Evolutionary conservation across 2,113 vertebrate species (phyloP).

Genomic region (Passer domesticus): DNA sequence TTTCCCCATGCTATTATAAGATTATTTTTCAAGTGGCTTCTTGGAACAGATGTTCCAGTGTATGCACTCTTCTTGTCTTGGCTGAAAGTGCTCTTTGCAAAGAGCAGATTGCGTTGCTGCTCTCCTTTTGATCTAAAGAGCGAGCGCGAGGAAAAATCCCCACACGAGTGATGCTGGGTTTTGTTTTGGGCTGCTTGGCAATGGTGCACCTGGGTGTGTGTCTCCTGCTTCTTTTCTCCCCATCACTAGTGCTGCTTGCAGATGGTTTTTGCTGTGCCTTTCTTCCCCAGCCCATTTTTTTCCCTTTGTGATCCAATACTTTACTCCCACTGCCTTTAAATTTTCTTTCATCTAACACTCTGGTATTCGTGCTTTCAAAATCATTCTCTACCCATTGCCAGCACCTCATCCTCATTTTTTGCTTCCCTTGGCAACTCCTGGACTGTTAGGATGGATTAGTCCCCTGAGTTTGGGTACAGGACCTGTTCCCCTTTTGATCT

Average conservation of each 20-base stretch:
- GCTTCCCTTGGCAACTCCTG: background rate
- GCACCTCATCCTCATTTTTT: constrained; percentile 24
- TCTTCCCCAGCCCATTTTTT: constrained; percentile 58
- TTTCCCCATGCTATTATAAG: constrained; percentile 74
- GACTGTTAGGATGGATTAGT: background rate
- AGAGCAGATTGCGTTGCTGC: constrained; percentile 71
- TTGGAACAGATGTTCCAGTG: constrained; percentile 78
- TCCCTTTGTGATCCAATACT: constrained; percentile 15
- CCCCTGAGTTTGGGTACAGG: background rate
- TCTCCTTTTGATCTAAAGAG: constrained; percentile 73
- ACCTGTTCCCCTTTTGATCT: background rate
- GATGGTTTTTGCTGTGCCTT: constrained; percentile 63
- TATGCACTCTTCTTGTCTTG: constrained; percentile 49
- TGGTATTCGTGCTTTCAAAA: constrained; percentile 19
- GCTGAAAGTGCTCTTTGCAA: constrained; percentile 60
- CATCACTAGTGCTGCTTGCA: constrained; percentile 60
- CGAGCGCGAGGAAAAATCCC: background rate
- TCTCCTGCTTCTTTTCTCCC: constrained; percentile 60
- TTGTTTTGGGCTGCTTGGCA: constrained; percentile 65
- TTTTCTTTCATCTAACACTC: constrained; percentile 39
- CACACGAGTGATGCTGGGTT: constrained; percentile 52
- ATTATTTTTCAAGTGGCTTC: constrained; percentile 80
- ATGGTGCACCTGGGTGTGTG: constrained; percentile 62
- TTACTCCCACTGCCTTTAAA: constrained; percentile 39
- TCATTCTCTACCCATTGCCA: constrained; percentile 3